These are phyloP conservation scores for Chironomus tepperi DNA, from an alignment of 1,140 invertebrate species.

Conservation along the genomic window DNA sequence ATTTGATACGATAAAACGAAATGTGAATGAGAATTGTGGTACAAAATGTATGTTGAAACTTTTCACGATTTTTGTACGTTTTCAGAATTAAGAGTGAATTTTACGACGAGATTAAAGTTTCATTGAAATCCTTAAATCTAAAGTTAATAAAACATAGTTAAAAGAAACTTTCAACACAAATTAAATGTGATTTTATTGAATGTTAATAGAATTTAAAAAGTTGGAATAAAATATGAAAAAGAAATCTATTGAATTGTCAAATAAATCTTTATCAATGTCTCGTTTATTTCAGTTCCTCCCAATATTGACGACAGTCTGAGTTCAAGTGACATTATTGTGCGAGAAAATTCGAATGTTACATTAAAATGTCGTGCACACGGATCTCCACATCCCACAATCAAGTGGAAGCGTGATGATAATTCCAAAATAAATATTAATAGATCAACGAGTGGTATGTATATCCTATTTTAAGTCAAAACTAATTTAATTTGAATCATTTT, in stretches of 20 bases:
- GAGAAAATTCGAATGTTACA: constrained; percentile 82
- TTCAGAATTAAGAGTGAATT: neutral
- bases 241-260: neutral
- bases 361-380: constrained; percentile 81
- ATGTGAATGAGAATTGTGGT: neutral
- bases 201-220: neutral
- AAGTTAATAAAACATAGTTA: no score
- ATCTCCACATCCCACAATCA: constrained; percentile 76
- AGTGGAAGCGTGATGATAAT: constrained; percentile 84
- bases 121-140: neutral
- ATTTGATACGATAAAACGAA: neutral
- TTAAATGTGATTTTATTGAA: neutral
- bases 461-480: no score
- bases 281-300: constrained; percentile 66
- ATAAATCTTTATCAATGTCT: neutral
- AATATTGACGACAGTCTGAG: constrained; percentile 83
- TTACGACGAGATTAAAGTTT: neutral
- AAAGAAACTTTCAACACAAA: neutral
- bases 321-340: constrained; percentile 82
- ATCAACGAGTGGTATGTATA: constrained; percentile 54
- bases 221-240: neutral
- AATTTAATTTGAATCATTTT: neutral
- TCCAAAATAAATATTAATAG: constrained; percentile 75
- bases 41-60: neutral
- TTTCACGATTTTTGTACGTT: constrained; percentile 5